Conservation (phyloP, 2,113 vertebrate genomes). For the Lampris megalopsis region DNA sequence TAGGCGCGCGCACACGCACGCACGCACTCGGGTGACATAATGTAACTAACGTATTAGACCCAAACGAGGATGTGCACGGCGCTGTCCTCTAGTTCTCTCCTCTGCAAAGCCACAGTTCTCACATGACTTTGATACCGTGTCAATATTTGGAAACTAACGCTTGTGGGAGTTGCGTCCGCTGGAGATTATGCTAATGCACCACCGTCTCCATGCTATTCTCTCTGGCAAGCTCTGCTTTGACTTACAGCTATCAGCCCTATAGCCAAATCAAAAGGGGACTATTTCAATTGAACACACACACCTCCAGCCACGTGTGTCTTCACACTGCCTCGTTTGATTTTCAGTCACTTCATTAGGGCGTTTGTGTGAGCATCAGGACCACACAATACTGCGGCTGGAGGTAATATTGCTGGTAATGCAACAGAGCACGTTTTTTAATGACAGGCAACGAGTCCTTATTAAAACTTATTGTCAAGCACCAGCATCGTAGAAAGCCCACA, state of each 20-base stretch:
- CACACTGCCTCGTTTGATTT: conserved; percentile 54
- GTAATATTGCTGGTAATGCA: conserved; percentile 53
- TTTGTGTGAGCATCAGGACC: conserved; percentile 58
- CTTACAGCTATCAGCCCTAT: too few species aligned
- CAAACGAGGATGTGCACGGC: conserved; percentile 20
- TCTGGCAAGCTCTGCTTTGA: not conserved
- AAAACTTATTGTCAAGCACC: conserved; percentile 73
- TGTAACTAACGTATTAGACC: not conserved
- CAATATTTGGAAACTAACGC: conserved; percentile 54
- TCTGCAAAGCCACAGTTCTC: conserved; percentile 23
- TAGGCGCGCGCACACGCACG: not conserved
- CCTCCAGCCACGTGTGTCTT: conserved; percentile 12
- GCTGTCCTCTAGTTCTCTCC: conserved; percentile 27
- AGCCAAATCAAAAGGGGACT: too few species aligned
- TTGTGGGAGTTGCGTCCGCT: conserved; percentile 45
- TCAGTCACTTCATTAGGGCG: conserved; percentile 61
- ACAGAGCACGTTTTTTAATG: conserved; percentile 65
- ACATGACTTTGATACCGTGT: conserved; percentile 19
- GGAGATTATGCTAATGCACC: conserved; percentile 18
- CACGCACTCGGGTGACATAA: not conserved
- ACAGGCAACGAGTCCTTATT: conserved; percentile 73
- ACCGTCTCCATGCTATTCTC: conserved; percentile 10
- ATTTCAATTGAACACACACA: not conserved
- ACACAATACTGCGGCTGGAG: conserved; percentile 60
- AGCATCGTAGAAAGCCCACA: conserved; percentile 67